Evolutionary conservation across 2,797 vertebrate genomes (phyloP), one percentile per base, ranked within the genome.

Genomic region (Neosilurus mollespiculum): DNA sequence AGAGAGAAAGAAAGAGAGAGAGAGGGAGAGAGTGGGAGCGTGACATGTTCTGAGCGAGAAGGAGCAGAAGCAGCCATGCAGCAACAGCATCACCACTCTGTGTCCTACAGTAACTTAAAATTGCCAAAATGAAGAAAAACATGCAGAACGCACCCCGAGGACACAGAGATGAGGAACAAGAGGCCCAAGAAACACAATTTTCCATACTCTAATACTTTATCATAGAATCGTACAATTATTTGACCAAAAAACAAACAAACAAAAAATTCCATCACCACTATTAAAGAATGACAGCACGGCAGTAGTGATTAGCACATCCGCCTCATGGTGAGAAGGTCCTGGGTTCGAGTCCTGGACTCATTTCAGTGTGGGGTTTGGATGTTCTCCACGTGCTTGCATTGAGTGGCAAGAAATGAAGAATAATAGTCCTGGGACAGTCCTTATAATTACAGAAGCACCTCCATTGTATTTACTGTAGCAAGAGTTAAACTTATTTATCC

Each of bases 11-110:
- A 77, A 20, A 77, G 10, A 59, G 73, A 59, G 54, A n/a, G 16
- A 30, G 16, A 56, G n/a, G 34, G 54, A 30, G 53, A 59, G n/a
- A 53, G 69, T 49, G 67, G 34, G 58, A 56, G 15, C 4, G 30
- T 30, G 43, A 58, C 59, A 58, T 85, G 66, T 51, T 53, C 72
- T 76, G 26, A 59, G 43, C 37, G 70, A n/a, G 34, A 30, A 49
- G 73, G 22, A 75, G 58, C 67, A 58, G 56, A 86, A 72, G 16
- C 56, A 51, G 78, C 51, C 58, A 18, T 69, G 24, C 3, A 9
- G 64, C 37, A 2, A 24, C 4, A 9, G 5, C 43, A 53, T 66
- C 11, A 18, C 65, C 77, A 79, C n/a, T 69, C 18, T 24, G 59
- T 67, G 3, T 61, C 14, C 7, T 22, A 58, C 64, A 58, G 51